Base-by-base conservation (phyloP, 2,888 invertebrate genomes). In the Oxycera nigricornis region DNA sequence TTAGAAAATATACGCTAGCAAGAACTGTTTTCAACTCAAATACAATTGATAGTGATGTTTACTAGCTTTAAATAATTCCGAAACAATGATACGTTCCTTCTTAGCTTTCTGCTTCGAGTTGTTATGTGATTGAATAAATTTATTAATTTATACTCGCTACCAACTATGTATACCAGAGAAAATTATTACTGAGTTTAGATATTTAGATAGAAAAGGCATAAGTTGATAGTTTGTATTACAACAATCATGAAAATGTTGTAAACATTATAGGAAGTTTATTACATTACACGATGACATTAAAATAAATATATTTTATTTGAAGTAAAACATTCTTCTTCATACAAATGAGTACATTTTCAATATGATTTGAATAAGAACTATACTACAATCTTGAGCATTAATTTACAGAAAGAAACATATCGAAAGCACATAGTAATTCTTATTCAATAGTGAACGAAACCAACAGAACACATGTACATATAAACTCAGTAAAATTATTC, bases 401-500 rank as follows among this genome's bases (percentile, higher is more conserved):
- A 28, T 59, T 30, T 7, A 59, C 22, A 55, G n/a, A 55, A 55
- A 55, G 11, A 20, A n/a, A 7, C 11, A 17, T 11, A 11, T 35
- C 3, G 46, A 2, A 46, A 46, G 46, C 6, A 17, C 17, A 46
- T 3, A n/a, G 6, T 35, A 35, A 35, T 35, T 35, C n/a, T n/a
- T n/a, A 7, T 46, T 46, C 17, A 2, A 46, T 46, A 20, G 2
- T 20, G 52, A 55, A 55, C 7, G 22, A 55, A 20, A 17, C 20
- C 26, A 59, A 59, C 59, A 30, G 17, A 61, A 14, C 6, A 57
- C 57, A 24, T n/a, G n/a, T 30, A 30, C 7, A 61, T 22, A 62
- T 46, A 41, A 67, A 67, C 67, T 67, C 67, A 41, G 67, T 22
- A 67, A 67, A 67, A 41, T 67, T 41, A 41, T 67, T 67, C 67